phyloP scores from a whole-genome alignment of 1,140 invertebrate genomes.

The Drosophila repleta region DNA sequence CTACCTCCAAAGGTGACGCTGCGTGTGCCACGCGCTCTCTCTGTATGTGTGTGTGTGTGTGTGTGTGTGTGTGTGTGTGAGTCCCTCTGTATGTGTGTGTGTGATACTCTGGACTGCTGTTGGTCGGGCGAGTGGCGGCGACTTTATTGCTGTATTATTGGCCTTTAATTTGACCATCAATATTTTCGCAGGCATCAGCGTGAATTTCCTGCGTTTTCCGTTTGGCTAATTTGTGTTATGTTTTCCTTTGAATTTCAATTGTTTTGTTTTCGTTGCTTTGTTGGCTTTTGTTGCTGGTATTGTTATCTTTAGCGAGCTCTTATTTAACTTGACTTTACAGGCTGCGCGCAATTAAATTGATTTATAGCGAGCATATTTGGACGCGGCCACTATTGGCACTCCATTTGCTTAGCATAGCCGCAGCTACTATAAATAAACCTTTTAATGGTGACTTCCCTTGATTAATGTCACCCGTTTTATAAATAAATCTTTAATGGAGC shows the following conservation, averaged over 20 bases:
- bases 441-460: background rate
- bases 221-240: slow-evolving; percentile 72
- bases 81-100: slow-evolving; percentile 31
- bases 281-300: slow-evolving; percentile 1
- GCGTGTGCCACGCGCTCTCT: slow-evolving; percentile 3
- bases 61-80: background rate
- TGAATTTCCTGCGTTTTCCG: slow-evolving; percentile 51
- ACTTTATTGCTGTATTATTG: slow-evolving; percentile 81
- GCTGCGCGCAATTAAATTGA: slow-evolving; percentile 27
- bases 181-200: slow-evolving; percentile 49
- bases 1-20: slow-evolving; percentile 62
- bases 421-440: background rate
- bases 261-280: slow-evolving; percentile 30
- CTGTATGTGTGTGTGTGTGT: slow-evolving; percentile 13
- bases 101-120: background rate
- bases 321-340: slow-evolving; percentile 29
- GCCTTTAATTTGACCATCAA: slow-evolving; percentile 78
- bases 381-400: background rate
- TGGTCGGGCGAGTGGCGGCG: slow-evolving; percentile 43
- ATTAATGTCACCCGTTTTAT: background rate
- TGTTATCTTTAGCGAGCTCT: slow-evolving; percentile 20
- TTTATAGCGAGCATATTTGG: slow-evolving; percentile 21
- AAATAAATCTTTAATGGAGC: no score
- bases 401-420: background rate
- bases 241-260: slow-evolving; percentile 52